Evolutionary conservation across 2,888 invertebrate genomes (phyloP).

Genomic region (Mesorhabditis belari): DNA sequence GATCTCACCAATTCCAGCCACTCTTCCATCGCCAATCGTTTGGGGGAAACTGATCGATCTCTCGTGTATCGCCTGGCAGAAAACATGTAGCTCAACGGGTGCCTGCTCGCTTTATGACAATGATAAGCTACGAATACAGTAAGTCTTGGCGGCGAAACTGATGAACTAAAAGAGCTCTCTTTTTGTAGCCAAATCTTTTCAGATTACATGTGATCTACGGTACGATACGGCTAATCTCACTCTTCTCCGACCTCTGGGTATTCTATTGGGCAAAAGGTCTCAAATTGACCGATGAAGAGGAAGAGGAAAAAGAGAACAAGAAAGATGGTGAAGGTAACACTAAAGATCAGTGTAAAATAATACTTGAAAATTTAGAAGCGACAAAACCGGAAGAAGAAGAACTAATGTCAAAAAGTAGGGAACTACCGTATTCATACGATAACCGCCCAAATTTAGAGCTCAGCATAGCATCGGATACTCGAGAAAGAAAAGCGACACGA

Average conservation of each 20-base stretch:
- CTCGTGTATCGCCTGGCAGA: slow-evolving; percentile 54
- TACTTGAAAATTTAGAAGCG: too few species aligned
- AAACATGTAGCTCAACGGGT: slow-evolving; percentile 51
- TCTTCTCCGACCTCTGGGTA: slow-evolving; percentile 50
- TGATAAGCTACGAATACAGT: slow-evolving; percentile 48
- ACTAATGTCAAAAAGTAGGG: not conserved
- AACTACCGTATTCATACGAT: not conserved
- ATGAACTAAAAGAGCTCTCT: not conserved
- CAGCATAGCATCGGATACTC: not conserved
- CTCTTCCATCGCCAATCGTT: slow-evolving; percentile 54
- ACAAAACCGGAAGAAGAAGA: too few species aligned
- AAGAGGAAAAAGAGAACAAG: slow-evolving; percentile 8
- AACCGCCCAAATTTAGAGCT: not conserved
- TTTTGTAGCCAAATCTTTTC: not conserved
- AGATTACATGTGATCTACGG: slow-evolving; percentile 47
- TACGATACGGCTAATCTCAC: slow-evolving; percentile 40
- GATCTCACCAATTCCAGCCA: slow-evolving; percentile 40
- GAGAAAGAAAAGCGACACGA: not conserved
- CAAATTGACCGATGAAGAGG: slow-evolving; percentile 40
- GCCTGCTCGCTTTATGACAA: slow-evolving; percentile 55
- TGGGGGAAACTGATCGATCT: slow-evolving; percentile 55
- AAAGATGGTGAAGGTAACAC: slow-evolving; percentile 3
- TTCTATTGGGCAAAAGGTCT: slow-evolving; percentile 48
- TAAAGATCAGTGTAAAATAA: too few species aligned
- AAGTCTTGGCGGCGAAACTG: slow-evolving; percentile 2